Percentiles rank a stretch among this genome's conserved stretches.
These are phyloP conservation scores for Oncopodura yosiiana DNA, from an alignment of 1,140 invertebrate species.

Conservation along the genomic window DNA sequence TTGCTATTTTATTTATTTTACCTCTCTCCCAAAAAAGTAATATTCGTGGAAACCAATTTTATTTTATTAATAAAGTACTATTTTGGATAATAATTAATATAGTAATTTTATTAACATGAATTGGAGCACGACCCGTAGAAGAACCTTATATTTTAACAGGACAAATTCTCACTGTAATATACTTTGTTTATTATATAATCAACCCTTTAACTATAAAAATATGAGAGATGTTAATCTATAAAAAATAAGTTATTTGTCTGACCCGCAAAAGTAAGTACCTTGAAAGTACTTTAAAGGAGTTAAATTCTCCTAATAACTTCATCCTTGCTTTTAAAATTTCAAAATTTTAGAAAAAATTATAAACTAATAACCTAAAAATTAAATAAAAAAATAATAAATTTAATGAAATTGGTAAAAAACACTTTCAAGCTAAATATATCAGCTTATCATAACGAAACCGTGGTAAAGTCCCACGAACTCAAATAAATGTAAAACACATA, in stretches of 20 bases:
- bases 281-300: constrained; percentile 54
- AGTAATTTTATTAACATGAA: constrained; percentile 54
- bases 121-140: constrained; percentile 53
- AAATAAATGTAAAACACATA: constrained; percentile 28
- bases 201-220: constrained; percentile 42
- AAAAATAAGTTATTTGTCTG: constrained; percentile 46
- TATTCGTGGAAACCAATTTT: constrained; percentile 47
- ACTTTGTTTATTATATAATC: constrained; percentile 49
- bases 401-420: constrained; percentile 27
- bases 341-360: constrained; percentile 9
- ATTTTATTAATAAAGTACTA: constrained; percentile 48
- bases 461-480: constrained; percentile 26
- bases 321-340: neutral
- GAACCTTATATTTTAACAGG: constrained; percentile 49
- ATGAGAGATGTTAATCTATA: constrained; percentile 46
- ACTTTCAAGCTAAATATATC: constrained; percentile 34
- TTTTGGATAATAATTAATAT: constrained; percentile 48
- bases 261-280: constrained; percentile 48
- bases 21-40: constrained; percentile 46
- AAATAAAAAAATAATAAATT: constrained; percentile 26
- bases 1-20: constrained; percentile 51
- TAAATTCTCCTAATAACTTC: constrained; percentile 35
- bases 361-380: neutral
- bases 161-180: constrained; percentile 49
- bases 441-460: constrained; percentile 35